A percentile compares a stretch with the other conserved stretches of the same genome.
These are phyloP conservation scores for Polyodon spathula DNA, from an alignment of 2,113 vertebrate species.

Conservation along the genomic window DNA sequence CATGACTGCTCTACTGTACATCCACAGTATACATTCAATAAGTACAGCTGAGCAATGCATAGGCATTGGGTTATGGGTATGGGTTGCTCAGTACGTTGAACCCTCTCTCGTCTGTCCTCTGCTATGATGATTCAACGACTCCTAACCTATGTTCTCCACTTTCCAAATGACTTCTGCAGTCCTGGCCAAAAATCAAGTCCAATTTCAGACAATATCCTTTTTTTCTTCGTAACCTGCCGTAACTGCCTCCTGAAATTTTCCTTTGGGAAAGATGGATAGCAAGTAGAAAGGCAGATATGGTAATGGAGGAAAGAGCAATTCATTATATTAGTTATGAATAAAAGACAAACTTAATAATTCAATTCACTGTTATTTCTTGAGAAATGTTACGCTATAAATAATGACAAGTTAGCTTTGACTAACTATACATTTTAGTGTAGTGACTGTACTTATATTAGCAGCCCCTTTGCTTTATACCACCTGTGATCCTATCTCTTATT, in stretches of 20 bases:
- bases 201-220: too few species aligned
- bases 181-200: too few species aligned
- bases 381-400: conserved; percentile 41
- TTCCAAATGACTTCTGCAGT: background rate
- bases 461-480: conserved; percentile 29
- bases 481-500: conserved; percentile 16
- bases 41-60: too few species aligned
- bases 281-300: conserved; percentile 31
- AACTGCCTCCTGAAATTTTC: background rate
- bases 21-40: too few species aligned
- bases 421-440: conserved; percentile 20
- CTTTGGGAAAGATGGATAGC: background rate
- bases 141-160: background rate
- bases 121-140: too few species aligned
- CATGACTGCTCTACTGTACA: too few species aligned
- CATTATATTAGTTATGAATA: conserved; percentile 37
- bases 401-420: conserved; percentile 48
- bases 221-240: too few species aligned
- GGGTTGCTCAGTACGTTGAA: too few species aligned
- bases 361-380: conserved; percentile 68
- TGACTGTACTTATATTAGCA: conserved; percentile 35
- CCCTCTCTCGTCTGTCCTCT: too few species aligned
- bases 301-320: conserved; percentile 56
- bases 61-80: too few species aligned
- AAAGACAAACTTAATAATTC: conserved; percentile 62